phyloP scores from a whole-genome alignment of 2,888 invertebrate genomes.

The Melolontha melolontha region DNA sequence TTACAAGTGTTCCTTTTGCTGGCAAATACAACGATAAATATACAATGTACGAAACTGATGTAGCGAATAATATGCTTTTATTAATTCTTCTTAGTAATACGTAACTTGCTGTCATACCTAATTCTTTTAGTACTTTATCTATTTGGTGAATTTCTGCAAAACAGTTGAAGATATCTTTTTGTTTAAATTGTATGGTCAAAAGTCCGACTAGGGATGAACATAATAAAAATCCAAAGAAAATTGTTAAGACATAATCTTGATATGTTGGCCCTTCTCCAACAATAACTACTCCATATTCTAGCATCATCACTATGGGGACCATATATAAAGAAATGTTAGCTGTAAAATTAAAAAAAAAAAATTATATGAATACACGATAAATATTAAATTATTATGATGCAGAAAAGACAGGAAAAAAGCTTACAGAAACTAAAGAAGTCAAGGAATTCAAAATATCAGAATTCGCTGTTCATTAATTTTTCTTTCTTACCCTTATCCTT shows the following conservation, averaged over 20 bases:
- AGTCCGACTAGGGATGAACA: slow-evolving; percentile 4
- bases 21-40: slow-evolving; percentile 2
- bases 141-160: slow-evolving; percentile 18
- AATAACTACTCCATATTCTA: slow-evolving; percentile 9
- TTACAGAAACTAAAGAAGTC: no score
- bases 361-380: no score
- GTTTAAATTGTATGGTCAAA: slow-evolving; percentile 8
- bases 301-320: slow-evolving; percentile 15
- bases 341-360: neutral
- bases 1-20: neutral
- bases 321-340: slow-evolving; percentile 10
- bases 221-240: slow-evolving; percentile 23
- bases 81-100: slow-evolving; percentile 7
- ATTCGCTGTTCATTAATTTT: no score
- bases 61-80: neutral
- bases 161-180: slow-evolving; percentile 13
- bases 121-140: slow-evolving; percentile 2
- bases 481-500: no score
- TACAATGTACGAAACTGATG: neutral
- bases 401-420: no score
- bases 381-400: no score
- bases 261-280: slow-evolving; percentile 18
- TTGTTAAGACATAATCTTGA: slow-evolving; percentile 21
- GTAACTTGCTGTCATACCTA: slow-evolving; percentile 1
- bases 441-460: no score